phyloP scores from a whole-genome alignment of 2,888 invertebrate genomes.

The Campoplex nolae region DNA sequence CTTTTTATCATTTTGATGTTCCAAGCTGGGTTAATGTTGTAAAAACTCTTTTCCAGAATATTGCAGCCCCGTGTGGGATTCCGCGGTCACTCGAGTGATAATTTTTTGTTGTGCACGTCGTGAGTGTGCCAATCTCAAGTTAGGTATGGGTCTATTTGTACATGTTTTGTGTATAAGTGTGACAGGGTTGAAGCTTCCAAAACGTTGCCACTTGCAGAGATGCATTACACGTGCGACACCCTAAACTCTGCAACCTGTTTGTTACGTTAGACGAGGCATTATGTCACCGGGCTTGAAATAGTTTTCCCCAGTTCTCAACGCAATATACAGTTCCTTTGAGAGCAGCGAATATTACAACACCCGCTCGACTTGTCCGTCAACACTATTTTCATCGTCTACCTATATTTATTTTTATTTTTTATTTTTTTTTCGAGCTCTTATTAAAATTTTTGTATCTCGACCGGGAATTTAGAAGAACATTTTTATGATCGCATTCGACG shows the following conservation, averaged over 20 bases:
- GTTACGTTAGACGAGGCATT: conserved; percentile 78
- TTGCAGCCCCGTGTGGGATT: not conserved
- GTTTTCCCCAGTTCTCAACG: conserved; percentile 9
- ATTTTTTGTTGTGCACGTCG: conserved; percentile 73
- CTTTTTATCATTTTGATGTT: not conserved
- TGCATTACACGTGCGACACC: conserved; percentile 71
- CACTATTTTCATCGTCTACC: not conserved
- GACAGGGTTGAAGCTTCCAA: conserved; percentile 13
- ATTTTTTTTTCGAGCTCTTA: not conserved
- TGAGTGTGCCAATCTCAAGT: not conserved
- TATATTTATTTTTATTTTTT: not conserved
- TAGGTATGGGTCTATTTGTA: conserved; percentile 37
- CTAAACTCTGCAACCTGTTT: conserved; percentile 74
- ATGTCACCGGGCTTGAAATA: conserved; percentile 71
- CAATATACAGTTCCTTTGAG: conserved; percentile 1
- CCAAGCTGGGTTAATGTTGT: conserved; percentile 19
- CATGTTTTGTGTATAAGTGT: not conserved
- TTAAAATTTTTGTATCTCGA: not conserved
- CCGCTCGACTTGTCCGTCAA: not conserved
- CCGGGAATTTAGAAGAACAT: not conserved
- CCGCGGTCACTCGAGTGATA: conserved; percentile 72
- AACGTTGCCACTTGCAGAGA: conserved; percentile 58
- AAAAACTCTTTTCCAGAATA: conserved; percentile 30
- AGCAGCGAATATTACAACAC: conserved; percentile 7
- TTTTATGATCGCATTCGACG: not conserved